Percentiles rank a stretch among this genome's conserved stretches.
Evolutionary conservation across 2,797 vertebrate species (phyloP).

Genomic region (Gymnothorax javanicus): DNA sequence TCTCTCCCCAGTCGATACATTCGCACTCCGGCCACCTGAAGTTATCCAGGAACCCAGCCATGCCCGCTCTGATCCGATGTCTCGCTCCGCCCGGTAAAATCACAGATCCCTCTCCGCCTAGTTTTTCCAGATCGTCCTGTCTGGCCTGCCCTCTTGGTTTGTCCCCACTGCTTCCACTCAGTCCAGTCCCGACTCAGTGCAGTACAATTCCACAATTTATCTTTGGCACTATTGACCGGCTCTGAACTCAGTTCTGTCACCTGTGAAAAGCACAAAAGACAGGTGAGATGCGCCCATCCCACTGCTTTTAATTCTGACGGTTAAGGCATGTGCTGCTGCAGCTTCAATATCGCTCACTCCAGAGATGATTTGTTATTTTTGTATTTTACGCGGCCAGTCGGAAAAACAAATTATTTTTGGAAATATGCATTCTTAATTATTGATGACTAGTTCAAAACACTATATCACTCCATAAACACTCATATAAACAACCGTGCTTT

Average conservation of each 20-base stretch:
- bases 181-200: not conserved
- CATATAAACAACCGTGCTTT: too few relatives aligned
- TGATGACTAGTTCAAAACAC: too few relatives aligned
- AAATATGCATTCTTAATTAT: too few relatives aligned
- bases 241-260: not conserved
- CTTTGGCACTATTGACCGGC: not conserved
- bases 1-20: conserved; percentile 88
- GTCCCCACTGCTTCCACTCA: not conserved
- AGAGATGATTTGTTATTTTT: not conserved
- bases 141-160: not conserved
- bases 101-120: not conserved
- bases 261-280: not conserved
- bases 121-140: not conserved
- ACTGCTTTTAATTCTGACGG: not conserved
- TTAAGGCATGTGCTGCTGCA: not conserved
- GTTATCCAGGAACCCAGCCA: conserved; percentile 91
- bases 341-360: not conserved
- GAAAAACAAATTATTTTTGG: not conserved
- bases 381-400: not conserved
- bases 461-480: too few relatives aligned
- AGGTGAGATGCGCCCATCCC: not conserved
- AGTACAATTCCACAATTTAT: not conserved
- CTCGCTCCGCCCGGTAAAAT: not conserved
- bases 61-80: conserved; percentile 43
- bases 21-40: conserved; percentile 91